phyloP scores from a whole-genome alignment of 2,797 vertebrate species.

The Eurystomus glaucurus region DNA sequence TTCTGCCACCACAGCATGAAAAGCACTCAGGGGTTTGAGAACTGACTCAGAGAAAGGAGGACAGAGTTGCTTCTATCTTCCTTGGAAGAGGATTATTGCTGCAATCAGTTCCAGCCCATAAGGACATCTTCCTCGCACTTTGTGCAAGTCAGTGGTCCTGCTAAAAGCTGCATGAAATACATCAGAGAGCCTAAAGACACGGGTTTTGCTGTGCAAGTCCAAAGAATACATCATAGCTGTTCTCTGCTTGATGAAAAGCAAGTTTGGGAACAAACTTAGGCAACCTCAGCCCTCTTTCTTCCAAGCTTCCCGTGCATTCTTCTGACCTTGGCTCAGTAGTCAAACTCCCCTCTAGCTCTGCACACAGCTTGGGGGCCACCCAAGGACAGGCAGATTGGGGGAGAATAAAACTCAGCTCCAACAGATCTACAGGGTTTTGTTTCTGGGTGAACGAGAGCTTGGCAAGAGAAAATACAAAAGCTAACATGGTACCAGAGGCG shows the following conservation, averaged over 20 bases:
- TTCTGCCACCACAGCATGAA: fast-evolving
- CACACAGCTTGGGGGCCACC: not conserved
- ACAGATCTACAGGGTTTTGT: not conserved
- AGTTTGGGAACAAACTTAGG: fast-evolving
- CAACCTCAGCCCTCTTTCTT: not conserved
- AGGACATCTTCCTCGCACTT: not conserved
- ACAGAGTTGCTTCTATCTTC: not conserved
- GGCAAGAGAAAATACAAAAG: not conserved
- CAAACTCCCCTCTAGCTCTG: not conserved
- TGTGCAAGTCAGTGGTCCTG: not conserved
- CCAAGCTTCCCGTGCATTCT: not conserved
- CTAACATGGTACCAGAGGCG: not conserved
- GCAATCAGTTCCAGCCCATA: not conserved
- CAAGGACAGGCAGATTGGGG: not conserved
- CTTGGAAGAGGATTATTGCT: not conserved
- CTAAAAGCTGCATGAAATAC: not conserved
- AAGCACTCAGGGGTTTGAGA: not conserved
- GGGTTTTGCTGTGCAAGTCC: not conserved
- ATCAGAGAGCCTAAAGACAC: not conserved
- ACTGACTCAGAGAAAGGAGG: not conserved
- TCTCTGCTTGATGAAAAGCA: not conserved
- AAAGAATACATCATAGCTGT: not conserved
- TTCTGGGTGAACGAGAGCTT: not conserved
- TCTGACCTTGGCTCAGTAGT: not conserved
- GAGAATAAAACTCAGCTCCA: not conserved